phyloP scores from a whole-genome alignment of 2,113 vertebrate species.

The Brachirus orientalis region DNA sequence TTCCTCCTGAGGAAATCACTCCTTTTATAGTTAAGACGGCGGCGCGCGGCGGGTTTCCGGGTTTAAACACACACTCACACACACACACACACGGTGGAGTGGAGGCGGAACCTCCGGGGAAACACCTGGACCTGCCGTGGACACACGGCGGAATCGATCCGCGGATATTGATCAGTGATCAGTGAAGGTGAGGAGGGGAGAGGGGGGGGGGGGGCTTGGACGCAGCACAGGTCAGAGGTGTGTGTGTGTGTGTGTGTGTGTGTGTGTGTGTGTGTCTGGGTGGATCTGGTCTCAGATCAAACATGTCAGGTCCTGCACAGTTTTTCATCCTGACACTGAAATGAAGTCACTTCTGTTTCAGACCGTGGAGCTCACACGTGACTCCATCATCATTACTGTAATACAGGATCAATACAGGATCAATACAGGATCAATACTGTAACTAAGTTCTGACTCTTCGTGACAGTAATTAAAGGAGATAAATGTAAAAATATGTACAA shows the following conservation, averaged over 20 bases:
- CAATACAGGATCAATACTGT: too few species aligned
- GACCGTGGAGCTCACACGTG: background rate
- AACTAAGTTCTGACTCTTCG: too few species aligned
- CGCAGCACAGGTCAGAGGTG: background rate
- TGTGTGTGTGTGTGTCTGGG: conserved; percentile 7
- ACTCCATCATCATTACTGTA: too few species aligned
- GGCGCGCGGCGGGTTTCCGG: conserved; percentile 62
- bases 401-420: too few species aligned
- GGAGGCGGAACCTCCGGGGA: conserved; percentile 50
- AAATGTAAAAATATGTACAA: too few species aligned
- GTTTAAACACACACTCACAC: conserved; percentile 39
- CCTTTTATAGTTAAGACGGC: conserved; percentile 69
- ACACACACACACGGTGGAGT: conserved; percentile 55
- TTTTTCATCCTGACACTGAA: background rate
- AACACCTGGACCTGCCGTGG: conserved; percentile 59
- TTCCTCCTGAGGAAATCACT: conserved; percentile 69
- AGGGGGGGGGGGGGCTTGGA: rapidly evolving
- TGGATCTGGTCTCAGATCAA: conserved; percentile 51
- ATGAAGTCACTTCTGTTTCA: background rate
- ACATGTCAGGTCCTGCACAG: conserved; percentile 61
- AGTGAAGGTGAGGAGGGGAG: conserved; percentile 49
- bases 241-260: background rate
- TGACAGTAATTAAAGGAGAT: too few species aligned
- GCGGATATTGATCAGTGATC: conserved; percentile 38
- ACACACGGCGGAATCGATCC: conserved; percentile 39